phyloP scores from a whole-genome alignment of 30 jellyfish, hydroid and myxozoan species.

The Catostylus mosaicus region DNA sequence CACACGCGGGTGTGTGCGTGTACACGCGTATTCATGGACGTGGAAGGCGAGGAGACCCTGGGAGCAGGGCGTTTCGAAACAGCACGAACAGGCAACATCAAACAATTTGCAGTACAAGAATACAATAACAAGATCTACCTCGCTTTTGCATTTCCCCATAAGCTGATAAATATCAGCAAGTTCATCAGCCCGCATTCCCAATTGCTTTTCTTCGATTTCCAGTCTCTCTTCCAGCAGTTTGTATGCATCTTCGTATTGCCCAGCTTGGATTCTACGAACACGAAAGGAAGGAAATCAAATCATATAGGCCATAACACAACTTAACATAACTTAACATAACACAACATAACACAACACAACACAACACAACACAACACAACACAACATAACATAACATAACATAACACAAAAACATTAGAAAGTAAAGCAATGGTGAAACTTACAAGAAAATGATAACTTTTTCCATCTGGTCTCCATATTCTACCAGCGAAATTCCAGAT shows the following conservation, averaged over 20 bases:
- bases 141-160: constrained; percentile 97
- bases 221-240: constrained; percentile 79
- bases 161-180: constrained; percentile 92
- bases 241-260: constrained; percentile 82
- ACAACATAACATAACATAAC: no score
- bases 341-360: no score
- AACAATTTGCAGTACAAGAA: not conserved
- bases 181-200: constrained; percentile 88
- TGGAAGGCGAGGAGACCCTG: no score
- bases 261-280: constrained; percentile 86
- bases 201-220: constrained; percentile 65
- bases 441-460: constrained; percentile 85
- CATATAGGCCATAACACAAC: no score
- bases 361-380: no score
- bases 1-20: no score
- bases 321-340: no score
- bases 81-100: no score
- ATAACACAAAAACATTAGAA: no score
- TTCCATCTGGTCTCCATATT: constrained; percentile 88
- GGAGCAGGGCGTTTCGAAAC: no score
- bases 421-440: no score
- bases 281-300: not conserved
- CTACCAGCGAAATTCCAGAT: constrained; percentile 63
- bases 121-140: constrained; percentile 64
- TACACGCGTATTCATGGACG: no score